Evolutionary conservation across 2,113 vertebrate genomes (phyloP).

Genomic region (Baryphthengus martii): DNA sequence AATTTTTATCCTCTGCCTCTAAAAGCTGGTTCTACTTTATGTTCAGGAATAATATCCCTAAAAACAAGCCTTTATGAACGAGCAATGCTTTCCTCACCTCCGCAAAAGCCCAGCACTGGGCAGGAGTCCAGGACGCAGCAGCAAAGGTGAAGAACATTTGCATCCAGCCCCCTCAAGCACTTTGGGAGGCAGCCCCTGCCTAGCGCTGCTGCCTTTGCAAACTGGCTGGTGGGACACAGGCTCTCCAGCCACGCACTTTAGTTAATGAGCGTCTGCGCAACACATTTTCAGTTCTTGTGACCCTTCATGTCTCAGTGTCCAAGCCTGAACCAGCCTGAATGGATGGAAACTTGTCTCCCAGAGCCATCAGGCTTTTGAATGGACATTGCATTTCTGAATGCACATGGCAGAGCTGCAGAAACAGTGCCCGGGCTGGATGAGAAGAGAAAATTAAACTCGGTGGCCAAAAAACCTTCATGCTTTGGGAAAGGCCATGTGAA

Average conservation of each 20-base stretch:
- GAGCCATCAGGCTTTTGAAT: background rate
- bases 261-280: background rate
- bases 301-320: background rate
- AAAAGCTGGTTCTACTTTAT: slow-evolving; percentile 46
- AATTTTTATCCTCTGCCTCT: slow-evolving; percentile 11
- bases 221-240: background rate
- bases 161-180: background rate
- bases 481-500: background rate
- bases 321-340: background rate
- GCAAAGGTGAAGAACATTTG: background rate
- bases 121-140: background rate
- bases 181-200: background rate
- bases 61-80: background rate
- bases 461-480: background rate
- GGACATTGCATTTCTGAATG: background rate
- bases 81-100: slow-evolving; percentile 28
- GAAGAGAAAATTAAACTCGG: background rate
- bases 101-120: rapidly evolving
- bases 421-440: background rate
- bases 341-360: background rate
- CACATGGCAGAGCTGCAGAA: background rate
- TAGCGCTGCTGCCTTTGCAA: background rate
- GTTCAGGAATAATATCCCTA: background rate
- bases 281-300: background rate
- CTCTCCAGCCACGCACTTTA: background rate